phyloP scores from a whole-genome alignment of 2,888 invertebrate species.

The Monoplex corrugatus region DNA sequence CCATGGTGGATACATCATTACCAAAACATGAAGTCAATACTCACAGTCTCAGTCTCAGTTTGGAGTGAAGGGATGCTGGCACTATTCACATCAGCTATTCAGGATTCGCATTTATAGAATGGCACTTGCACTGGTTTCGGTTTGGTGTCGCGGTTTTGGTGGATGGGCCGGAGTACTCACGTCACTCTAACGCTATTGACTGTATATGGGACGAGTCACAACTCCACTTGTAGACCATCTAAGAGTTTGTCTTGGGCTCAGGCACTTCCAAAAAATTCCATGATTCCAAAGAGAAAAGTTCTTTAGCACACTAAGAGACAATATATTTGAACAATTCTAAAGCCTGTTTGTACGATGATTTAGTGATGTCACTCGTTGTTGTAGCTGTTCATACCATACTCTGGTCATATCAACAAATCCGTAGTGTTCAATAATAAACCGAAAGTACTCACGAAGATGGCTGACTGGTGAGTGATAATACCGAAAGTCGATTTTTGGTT shows the following conservation, averaged over 20 bases:
- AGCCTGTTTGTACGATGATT: not conserved
- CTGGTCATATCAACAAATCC: no score
- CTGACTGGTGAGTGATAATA: not conserved
- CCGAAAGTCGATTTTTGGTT: not conserved
- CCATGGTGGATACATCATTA: no score
- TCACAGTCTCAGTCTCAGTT: not conserved
- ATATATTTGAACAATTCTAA: not conserved
- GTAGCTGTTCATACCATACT: not conserved
- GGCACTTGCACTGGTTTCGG: not conserved
- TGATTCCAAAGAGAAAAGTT: not conserved
- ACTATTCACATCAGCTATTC: not conserved
- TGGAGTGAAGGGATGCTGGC: not conserved
- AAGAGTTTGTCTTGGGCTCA: not conserved
- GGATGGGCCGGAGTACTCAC: slow-evolving; percentile 2
- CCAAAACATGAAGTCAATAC: not conserved
- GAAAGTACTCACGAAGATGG: not conserved
- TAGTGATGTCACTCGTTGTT: not conserved
- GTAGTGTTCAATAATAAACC: not conserved
- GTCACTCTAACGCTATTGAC: not conserved
- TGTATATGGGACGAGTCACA: not conserved
- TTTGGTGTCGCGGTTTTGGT: not conserved
- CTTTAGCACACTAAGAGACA: not conserved
- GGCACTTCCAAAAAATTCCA: not conserved
- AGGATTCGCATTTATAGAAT: not conserved
- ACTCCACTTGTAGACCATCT: not conserved